Evolutionary conservation across 2,113 vertebrate species (phyloP).

Genomic region (Hucho hucho): DNA sequence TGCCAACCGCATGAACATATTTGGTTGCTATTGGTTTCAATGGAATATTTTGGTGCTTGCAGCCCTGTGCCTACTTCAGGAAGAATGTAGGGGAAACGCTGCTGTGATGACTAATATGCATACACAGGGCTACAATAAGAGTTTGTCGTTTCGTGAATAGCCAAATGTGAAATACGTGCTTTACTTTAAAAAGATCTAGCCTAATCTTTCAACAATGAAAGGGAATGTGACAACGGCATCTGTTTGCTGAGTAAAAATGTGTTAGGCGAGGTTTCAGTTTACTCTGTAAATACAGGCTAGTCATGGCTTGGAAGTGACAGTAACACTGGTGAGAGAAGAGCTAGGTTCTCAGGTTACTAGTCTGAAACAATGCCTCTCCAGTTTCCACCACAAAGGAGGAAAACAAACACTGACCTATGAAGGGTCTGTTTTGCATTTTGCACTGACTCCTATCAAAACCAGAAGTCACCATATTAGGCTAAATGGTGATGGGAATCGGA

Average conservation of each 20-base stretch:
- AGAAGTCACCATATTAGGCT: too few species aligned
- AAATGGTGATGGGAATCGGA: too few species aligned
- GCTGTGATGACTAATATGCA: not conserved
- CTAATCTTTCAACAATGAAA: conserved; percentile 7
- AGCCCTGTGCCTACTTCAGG: too few species aligned
- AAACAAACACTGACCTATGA: conserved; percentile 30
- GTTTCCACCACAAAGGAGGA: conserved; percentile 1
- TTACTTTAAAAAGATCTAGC: not conserved
- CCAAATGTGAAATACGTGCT: too few species aligned
- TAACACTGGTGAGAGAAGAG: not conserved
- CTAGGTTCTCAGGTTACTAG: conserved; percentile 36
- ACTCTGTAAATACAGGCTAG: conserved; percentile 6
- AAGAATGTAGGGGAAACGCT: not conserved
- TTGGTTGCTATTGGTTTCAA: too few species aligned
- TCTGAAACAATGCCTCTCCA: conserved; percentile 22
- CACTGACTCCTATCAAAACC: not conserved
- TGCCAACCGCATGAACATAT: too few species aligned
- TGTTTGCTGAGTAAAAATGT: not conserved
- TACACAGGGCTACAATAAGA: too few species aligned
- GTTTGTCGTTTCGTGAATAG: too few species aligned
- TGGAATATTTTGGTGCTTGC: too few species aligned
- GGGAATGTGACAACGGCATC: conserved; percentile 9
- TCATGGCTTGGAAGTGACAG: not conserved
- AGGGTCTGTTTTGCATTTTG: not conserved
- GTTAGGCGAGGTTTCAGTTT: conserved; percentile 9